These are phyloP conservation scores for Nesogale talazaci DNA, from an alignment of 2,113 vertebrate genomes.

Conservation along the genomic window DNA sequence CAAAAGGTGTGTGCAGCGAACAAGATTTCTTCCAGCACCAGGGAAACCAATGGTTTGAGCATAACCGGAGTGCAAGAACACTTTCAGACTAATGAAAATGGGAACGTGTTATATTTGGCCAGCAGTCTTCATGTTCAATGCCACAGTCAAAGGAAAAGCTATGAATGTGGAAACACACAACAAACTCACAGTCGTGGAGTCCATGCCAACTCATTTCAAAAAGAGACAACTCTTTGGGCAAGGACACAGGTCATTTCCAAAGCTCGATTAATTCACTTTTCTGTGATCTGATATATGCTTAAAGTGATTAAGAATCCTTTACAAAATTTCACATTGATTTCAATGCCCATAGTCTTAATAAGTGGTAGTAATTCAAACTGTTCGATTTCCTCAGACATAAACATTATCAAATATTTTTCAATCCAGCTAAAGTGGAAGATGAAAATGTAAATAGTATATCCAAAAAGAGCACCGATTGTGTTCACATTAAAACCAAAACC, in stretches of 20 bases:
- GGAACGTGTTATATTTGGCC: background rate
- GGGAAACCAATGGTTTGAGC: background rate
- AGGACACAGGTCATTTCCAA: conserved; percentile 25
- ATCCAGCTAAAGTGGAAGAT: background rate
- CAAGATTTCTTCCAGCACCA: background rate
- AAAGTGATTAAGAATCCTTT: conserved; percentile 20
- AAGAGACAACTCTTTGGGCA: background rate
- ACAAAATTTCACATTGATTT: conserved; percentile 35
- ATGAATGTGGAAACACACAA: background rate
- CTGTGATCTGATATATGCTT: background rate
- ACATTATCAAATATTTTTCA: background rate
- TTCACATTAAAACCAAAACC: background rate
- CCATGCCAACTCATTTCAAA: background rate
- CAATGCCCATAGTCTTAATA: conserved; percentile 1
- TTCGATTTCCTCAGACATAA: conserved; percentile 34
- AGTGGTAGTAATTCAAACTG: conserved; percentile 9
- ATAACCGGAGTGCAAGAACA: background rate
- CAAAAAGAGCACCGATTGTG: background rate
- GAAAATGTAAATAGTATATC: background rate
- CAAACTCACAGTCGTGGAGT: too few relatives aligned
- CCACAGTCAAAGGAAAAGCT: conserved; percentile 28
- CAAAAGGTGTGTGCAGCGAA: background rate
- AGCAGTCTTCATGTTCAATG: background rate
- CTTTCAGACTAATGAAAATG: conserved; percentile 5
- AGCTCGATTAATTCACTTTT: conserved; percentile 24